A percentile compares a stretch with the other conserved stretches of the same genome.
Conservation (phyloP, 2,888 invertebrate species). For the Rhimphoctona megacephalus region DNA sequence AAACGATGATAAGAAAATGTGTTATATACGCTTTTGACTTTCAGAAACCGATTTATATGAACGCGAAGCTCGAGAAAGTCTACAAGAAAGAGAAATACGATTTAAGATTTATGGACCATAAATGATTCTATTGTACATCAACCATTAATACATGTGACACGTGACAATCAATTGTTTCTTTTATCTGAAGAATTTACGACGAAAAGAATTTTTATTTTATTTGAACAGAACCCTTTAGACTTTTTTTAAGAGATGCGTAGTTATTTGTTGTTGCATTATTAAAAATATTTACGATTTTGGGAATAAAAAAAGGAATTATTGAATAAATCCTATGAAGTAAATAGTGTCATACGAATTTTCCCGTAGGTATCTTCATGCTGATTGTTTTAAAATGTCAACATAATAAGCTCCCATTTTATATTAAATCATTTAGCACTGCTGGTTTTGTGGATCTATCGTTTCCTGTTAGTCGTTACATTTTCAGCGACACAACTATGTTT, state of each 20-base stretch:
- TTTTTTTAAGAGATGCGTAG: no score
- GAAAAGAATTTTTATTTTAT: background rate
- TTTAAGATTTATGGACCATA: background rate
- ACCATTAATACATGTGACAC: background rate
- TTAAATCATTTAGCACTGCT: background rate
- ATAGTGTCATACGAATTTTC: no score
- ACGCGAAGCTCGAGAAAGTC: constrained; percentile 3
- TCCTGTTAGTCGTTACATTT: background rate
- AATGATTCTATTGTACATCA: constrained; percentile 13
- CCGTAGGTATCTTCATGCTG: no score
- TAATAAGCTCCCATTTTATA: background rate
- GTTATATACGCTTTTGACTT: background rate
- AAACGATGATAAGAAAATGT: background rate
- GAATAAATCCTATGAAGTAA: no score
- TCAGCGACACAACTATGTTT: constrained; percentile 1
- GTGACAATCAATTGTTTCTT: background rate
- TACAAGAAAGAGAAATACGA: background rate
- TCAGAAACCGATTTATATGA: background rate
- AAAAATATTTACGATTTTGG: background rate
- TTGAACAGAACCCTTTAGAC: background rate
- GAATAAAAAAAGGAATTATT: no score
- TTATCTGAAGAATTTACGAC: background rate
- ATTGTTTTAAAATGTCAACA: background rate
- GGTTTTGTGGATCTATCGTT: background rate
- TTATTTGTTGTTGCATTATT: no score